These are phyloP conservation scores for Peucedramus taeniatus DNA, from an alignment of 2,113 vertebrate genomes.

Conservation along the genomic window DNA sequence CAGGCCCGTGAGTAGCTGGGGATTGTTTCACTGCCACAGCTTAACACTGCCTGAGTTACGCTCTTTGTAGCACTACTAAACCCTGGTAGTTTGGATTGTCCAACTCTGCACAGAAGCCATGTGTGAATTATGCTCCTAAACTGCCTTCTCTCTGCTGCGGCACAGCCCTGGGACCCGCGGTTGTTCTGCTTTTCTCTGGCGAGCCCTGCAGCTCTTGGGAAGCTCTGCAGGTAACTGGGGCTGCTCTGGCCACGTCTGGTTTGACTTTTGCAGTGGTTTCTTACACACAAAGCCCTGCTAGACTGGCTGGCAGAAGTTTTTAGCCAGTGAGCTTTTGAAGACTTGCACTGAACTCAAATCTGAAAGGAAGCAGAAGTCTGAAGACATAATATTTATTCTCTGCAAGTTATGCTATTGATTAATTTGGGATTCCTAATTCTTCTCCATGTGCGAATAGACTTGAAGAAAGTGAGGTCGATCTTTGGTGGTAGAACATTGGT, in stretches of 20 bases:
- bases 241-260: background rate
- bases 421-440: background rate
- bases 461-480: background rate
- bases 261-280: background rate
- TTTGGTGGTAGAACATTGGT: background rate
- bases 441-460: background rate
- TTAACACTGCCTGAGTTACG: constrained; percentile 72
- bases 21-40: constrained; percentile 42
- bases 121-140: constrained; percentile 43
- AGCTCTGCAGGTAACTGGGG: constrained; percentile 40
- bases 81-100: constrained; percentile 51
- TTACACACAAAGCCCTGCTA: background rate
- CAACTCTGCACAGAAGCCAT: constrained; percentile 33
- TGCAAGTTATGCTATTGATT: background rate
- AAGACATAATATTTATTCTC: background rate
- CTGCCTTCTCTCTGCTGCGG: constrained; percentile 50
- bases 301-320: background rate
- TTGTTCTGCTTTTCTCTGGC: constrained; percentile 58
- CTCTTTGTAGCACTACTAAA: constrained; percentile 70
- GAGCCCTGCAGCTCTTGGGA: background rate
- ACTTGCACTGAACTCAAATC: constrained; percentile 13
- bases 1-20: constrained; percentile 83
- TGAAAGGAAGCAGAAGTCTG: constrained; percentile 49
- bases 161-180: constrained; percentile 55
- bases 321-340: constrained; percentile 54